These are phyloP conservation scores for Muscicapa adusta DNA, from an alignment of 2,113 vertebrate species.

Conservation along the genomic window DNA sequence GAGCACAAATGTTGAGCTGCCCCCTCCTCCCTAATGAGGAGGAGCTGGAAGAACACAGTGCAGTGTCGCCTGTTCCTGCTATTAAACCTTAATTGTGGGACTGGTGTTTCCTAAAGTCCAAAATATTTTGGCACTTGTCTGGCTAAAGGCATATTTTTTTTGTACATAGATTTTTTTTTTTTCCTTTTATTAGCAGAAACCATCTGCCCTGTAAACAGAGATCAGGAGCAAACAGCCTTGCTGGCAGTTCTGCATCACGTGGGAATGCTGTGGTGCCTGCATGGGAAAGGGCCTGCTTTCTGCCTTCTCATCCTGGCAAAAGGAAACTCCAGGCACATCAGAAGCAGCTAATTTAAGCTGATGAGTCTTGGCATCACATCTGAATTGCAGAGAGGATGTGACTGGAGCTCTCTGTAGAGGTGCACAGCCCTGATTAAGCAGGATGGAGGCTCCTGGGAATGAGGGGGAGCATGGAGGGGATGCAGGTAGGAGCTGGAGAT, in stretches of 20 bases:
- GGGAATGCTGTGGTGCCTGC: conserved; percentile 25
- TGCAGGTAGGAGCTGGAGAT: rapidly evolving
- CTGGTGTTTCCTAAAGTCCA: neutral
- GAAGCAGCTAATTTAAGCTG: conserved; percentile 14
- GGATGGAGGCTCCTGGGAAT: neutral
- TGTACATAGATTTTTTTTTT: neutral
- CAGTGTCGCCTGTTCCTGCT: neutral
- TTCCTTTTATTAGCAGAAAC: conserved; percentile 36
- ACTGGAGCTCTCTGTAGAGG: neutral
- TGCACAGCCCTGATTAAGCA: neutral
- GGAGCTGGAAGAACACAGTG: neutral
- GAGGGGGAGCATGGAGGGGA: neutral
- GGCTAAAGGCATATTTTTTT: conserved; percentile 9
- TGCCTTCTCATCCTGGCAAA: neutral
- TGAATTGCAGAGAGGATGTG: neutral
- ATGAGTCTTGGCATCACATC: neutral
- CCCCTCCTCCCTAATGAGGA: neutral
- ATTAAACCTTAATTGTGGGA: conserved; percentile 23
- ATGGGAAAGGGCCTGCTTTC: conserved; percentile 3
- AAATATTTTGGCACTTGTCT: conserved; percentile 61
- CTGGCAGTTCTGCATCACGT: conserved; percentile 13
- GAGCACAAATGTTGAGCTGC: neutral
- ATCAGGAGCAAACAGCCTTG: conserved; percentile 25
- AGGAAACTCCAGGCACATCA: neutral
- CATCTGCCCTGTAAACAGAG: conserved; percentile 59